Conservation (phyloP, 2,888 invertebrate species). For the Thalpophila matura region DNA sequence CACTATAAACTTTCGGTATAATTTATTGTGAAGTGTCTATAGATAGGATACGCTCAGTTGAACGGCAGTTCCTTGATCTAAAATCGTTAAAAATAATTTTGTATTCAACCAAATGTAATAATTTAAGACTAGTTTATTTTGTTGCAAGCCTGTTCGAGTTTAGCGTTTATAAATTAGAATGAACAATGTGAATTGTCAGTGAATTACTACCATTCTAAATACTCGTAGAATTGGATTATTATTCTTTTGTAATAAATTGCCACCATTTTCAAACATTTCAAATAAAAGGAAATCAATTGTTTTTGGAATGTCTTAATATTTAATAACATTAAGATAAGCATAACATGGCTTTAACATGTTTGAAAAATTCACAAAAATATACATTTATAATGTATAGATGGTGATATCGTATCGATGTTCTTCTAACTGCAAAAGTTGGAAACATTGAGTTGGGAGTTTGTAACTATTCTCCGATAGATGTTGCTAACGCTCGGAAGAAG, state of each 20-base stretch:
- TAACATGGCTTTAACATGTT: too few relatives aligned
- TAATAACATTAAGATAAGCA: too few relatives aligned
- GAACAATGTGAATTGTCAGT: constrained; percentile 32
- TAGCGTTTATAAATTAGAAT: constrained; percentile 27
- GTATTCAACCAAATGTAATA: constrained; percentile 28
- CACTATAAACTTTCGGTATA: constrained; percentile 65
- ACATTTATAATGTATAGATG: too few relatives aligned
- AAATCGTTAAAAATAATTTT: constrained; percentile 47
- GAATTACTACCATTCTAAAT: constrained; percentile 1
- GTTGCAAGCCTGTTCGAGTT: constrained; percentile 20
- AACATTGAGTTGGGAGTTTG: too few relatives aligned
- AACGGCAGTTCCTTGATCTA: constrained; percentile 58
- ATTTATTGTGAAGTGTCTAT: constrained; percentile 62
- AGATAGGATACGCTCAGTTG: constrained; percentile 58
- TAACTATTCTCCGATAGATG: too few relatives aligned
- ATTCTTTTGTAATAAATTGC: neutral
- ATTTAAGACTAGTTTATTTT: constrained; percentile 34
- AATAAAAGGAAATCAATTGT: too few relatives aligned
- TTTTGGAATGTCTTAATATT: too few relatives aligned
- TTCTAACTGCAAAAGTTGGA: too few relatives aligned
- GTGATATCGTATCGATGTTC: too few relatives aligned
- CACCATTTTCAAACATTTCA: neutral
- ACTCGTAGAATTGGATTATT: neutral
- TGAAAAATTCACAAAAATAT: too few relatives aligned
- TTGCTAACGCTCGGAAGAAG: too few relatives aligned